Percentiles rank a stretch among this genome's conserved stretches.
These are phyloP conservation scores for Drosophila bifasciata DNA, from an alignment of 1,140 invertebrate genomes.

Conservation along the genomic window DNA sequence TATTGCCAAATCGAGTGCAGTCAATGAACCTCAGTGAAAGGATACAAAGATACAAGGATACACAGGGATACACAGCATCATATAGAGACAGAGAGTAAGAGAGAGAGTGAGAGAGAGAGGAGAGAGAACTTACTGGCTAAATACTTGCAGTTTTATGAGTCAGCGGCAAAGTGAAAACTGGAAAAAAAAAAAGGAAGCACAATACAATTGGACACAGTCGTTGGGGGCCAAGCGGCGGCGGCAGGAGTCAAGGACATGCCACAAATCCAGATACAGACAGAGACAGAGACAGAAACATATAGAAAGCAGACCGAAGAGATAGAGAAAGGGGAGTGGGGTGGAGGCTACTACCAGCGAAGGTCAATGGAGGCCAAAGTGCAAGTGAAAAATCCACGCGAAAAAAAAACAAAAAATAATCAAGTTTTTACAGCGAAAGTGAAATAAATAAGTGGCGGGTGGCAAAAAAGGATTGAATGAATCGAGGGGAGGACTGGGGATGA, in stretches of 20 bases:
- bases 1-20: slow-evolving; percentile 38
- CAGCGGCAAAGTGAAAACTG: slow-evolving; percentile 73
- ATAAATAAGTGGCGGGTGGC: slow-evolving; percentile 51
- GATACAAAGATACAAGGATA: slow-evolving; percentile 26
- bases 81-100: no score
- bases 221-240: slow-evolving; percentile 53
- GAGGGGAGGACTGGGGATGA: neutral
- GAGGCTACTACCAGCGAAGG: slow-evolving; percentile 24
- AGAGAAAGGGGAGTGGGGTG: neutral
- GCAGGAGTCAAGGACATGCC: slow-evolving; percentile 77
- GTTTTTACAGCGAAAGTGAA: slow-evolving; percentile 69
- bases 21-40: slow-evolving; percentile 58
- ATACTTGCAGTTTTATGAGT: slow-evolving; percentile 77
- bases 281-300: slow-evolving; percentile 17
- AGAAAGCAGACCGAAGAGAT: neutral
- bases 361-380: slow-evolving; percentile 66
- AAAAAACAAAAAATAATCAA: slow-evolving; percentile 79
- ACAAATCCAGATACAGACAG: slow-evolving; percentile 32
- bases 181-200: slow-evolving; percentile 52
- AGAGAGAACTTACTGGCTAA: slow-evolving; percentile 36
- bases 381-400: slow-evolving; percentile 59
- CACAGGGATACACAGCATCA: neutral
- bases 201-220: slow-evolving; percentile 60
- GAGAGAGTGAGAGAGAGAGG: neutral
- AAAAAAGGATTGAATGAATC: no score